Evolutionary conservation across 2,113 vertebrate genomes (phyloP), one percentile per base, ranked within the genome.

Genomic region (Hemicordylus capensis): DNA sequence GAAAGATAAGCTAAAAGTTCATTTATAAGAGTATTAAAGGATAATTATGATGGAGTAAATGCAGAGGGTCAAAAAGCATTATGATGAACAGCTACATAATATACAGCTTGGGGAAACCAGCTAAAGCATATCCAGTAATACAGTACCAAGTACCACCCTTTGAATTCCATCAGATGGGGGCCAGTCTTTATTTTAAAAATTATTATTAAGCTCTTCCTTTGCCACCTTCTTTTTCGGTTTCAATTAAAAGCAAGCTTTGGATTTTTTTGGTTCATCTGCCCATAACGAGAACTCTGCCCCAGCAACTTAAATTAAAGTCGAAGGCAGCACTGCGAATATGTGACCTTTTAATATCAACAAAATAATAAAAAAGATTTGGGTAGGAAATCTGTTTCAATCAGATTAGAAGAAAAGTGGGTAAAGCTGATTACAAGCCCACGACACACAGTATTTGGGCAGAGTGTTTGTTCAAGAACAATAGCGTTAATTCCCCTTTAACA

Each of bases 1-100:
- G 77, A 95, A 96, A 96, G 96, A 97, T 97, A 96, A 97, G 96
- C 96, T 96, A 96, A 95, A 97, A 97, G 96, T 97, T 97, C 95
- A 95, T 97, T 97, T 94, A 95, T 97, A 97, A 97, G 97, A 96
- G 96, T 96, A 97, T 97, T 97, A 97, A 97, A 96, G 96, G 96
- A 97, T 97, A 97, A 97, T 97, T 97, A 96, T 96, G 96, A 96
- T 96, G 95, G 95, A 96, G 95, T 96, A 95, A 97, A 96, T 96
- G 96, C 96, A 96, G 95, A 84, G 87, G 94, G 96, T 96, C 95
- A 94, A 96, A 95, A 97, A 92, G 96, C 94, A 96, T 97, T 96
- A 96, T 93, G 96, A 91, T 95, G 94, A 92, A 94, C 93, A 93
- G 94, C 96, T 92, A 93, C 94, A 92, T 87, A 95, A 95, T 94